These are phyloP conservation scores for Epinephelus lanceolatus DNA, from an alignment of 2,113 vertebrate species.

Conservation along the genomic window DNA sequence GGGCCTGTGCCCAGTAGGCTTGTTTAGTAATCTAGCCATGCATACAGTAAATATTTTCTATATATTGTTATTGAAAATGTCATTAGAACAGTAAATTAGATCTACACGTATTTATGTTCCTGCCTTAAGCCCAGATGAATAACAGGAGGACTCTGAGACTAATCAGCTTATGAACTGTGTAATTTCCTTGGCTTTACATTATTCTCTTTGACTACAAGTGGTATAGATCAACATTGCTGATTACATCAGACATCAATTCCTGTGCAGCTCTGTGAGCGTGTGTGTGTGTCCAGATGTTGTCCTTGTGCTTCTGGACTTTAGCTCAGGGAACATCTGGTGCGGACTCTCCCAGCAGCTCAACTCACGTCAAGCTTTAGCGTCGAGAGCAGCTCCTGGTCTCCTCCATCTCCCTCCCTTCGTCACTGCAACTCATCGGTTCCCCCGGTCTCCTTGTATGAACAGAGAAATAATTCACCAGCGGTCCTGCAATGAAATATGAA, in stretches of 20 bases:
- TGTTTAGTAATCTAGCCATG: neutral
- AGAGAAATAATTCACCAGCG: conserved; percentile 61
- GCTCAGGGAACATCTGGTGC: conserved; percentile 61
- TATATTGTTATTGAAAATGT: neutral
- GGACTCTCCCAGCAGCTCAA: conserved; percentile 25
- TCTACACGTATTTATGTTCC: neutral
- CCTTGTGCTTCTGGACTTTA: conserved; percentile 20
- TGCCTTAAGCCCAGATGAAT: neutral
- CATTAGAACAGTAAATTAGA: neutral
- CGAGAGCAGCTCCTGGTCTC: conserved; percentile 26
- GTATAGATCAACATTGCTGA: neutral
- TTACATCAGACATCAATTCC: neutral
- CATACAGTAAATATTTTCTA: neutral
- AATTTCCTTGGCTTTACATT: neutral
- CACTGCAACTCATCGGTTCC: neutral
- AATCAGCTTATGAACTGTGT: neutral
- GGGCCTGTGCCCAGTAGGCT: neutral
- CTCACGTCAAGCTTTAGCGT: conserved; percentile 18
- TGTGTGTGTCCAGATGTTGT: conserved; percentile 28
- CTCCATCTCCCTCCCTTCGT: neutral
- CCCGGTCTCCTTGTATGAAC: conserved; percentile 12
- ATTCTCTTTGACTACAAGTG: neutral
- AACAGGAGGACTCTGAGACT: neutral
- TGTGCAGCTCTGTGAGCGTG: neutral
- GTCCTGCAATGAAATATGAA: conserved; percentile 62